Conservation (phyloP, 2,113 vertebrate genomes). For the Lepus europaeus region DNA sequence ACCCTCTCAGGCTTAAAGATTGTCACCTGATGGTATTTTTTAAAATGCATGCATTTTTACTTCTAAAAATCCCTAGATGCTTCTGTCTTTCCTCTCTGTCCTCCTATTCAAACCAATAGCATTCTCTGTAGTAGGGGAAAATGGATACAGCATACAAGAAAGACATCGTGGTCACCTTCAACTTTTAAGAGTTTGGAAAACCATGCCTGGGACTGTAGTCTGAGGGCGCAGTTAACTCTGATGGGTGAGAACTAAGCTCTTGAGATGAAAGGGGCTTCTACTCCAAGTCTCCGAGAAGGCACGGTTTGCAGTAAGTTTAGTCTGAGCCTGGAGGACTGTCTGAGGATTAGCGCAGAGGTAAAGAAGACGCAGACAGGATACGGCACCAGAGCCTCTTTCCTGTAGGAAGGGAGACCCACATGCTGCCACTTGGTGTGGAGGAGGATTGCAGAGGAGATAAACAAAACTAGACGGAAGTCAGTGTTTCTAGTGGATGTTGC, state of each 20-base stretch:
- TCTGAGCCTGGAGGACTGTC: conserved; percentile 12
- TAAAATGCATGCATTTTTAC: neutral
- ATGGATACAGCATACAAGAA: neutral
- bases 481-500: neutral
- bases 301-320: conserved; percentile 32
- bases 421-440: neutral
- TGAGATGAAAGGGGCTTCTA: conserved; percentile 58
- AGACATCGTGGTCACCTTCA: conserved; percentile 17
- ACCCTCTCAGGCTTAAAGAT: neutral
- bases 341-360: neutral
- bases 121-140: neutral
- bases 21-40: neutral
- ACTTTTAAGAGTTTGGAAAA: neutral
- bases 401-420: conserved; percentile 1
- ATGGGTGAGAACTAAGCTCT: conserved; percentile 48
- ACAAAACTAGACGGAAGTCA: neutral
- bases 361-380: neutral
- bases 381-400: neutral
- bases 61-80: conserved; percentile 17
- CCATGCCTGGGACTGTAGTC: neutral
- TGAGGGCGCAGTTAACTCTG: conserved; percentile 55
- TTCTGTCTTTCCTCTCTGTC: neutral
- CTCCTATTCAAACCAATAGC: neutral
- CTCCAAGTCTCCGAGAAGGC: conserved; percentile 9
- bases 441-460: neutral